These are phyloP conservation scores for Trachelipus rathkii DNA, from an alignment of 1,140 invertebrate genomes.

Conservation along the genomic window DNA sequence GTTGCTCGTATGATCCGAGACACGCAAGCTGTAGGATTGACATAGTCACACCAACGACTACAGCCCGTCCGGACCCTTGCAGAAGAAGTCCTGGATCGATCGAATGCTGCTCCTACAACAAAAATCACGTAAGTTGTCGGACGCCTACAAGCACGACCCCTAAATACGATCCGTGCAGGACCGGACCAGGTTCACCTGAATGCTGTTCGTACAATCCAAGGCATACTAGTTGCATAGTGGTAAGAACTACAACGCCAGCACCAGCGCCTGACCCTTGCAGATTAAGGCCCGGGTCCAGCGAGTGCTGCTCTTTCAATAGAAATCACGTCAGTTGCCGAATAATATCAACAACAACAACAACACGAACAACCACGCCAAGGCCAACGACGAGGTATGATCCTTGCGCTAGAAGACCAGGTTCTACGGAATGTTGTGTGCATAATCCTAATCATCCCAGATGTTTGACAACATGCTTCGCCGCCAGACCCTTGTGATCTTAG, in stretches of 20 bases:
- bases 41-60: background rate
- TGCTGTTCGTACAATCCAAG: conserved; percentile 33
- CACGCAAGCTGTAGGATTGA: conserved; percentile 16
- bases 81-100: conserved; percentile 27
- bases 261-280: conserved; percentile 12
- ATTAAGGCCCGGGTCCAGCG: background rate
- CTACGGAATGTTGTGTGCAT: background rate
- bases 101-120: conserved; percentile 23
- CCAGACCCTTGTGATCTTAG: background rate
- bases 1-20: conserved; percentile 3
- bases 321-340: background rate
- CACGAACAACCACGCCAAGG: background rate
- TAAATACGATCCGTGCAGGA: conserved; percentile 30
- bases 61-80: conserved; percentile 29
- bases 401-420: background rate
- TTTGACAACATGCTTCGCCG: background rate
- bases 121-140: conserved; percentile 16
- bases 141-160: conserved; percentile 26
- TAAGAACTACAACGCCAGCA: conserved; percentile 26
- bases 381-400: background rate
- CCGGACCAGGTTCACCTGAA: conserved; percentile 26
- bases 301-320: conserved; percentile 21
- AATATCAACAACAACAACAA: background rate
- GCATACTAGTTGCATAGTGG: conserved; percentile 25
- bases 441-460: conserved; percentile 20